Base-by-base conservation (phyloP, 2,113 vertebrate genomes). In the Mesitornis unicolor region DNA sequence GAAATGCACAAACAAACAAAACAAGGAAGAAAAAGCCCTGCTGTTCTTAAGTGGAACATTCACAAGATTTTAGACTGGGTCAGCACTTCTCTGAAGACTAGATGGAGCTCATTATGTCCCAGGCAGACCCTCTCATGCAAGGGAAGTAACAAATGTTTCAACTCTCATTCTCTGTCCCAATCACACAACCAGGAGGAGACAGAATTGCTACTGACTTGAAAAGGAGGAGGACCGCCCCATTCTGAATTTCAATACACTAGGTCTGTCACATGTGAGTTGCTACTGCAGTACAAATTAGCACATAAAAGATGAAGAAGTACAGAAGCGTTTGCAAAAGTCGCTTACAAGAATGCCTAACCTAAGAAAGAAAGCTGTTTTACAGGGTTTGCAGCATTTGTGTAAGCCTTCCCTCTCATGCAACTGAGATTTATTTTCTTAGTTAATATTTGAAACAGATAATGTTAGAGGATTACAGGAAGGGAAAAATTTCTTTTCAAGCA, bases 81-180 rank as follows among this genome's bases (percentile, higher is more conserved):
- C 87, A 95, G 95, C 90, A 84, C 83, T 88, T 96, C 92, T 91
- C 87, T 89, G 90, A 97, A 95, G 96, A 91, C 84, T 16, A 76
- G 50, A 90, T 91, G 77, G 85, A 93, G 77, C 88, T 93, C 89
- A 93, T 84, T 97, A 85, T 85, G 67, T 94, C 91, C 71, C 71
- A 83, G 83, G 84, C 95, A 96, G 82, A 50, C 38, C 10, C 61
- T 61, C 42, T 89, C 84, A 84, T 29, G 68, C 73, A 96, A 93
- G 78, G 36, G 40, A 91, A 7, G 2, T 60, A 94, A 87, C 45
- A 91, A 91, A 93, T 13, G 40, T 85, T 84, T 61, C 54, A 74
- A 40, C 38, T 87, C 74, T 90, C 91, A 89, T 89, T 90, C 75
- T 87, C 59, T 36, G 80, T 86, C 71, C 63, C 90, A 96, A 48